Base-by-base conservation (phyloP, 2,113 vertebrate genomes). In the Malaclemys terrapin region DNA sequence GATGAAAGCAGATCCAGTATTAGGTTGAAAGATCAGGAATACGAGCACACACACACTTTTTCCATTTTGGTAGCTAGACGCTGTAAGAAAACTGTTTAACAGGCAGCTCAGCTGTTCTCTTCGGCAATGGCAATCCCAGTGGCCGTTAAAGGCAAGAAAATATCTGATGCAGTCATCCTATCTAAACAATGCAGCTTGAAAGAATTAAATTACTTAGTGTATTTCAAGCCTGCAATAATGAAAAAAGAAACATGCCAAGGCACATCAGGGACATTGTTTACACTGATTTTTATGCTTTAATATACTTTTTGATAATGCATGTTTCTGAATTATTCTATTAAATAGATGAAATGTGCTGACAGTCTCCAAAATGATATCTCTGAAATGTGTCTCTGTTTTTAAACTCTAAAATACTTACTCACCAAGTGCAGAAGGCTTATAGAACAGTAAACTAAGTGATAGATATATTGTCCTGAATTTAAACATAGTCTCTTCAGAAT, bases 141-240 rank as follows among this genome's bases (percentile, higher is more conserved):
- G 1, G 87, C 83, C 79, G 75, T 80, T 93, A 79, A 91, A 94
- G 47, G 62, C 62, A 76, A 88, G 82, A 57, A 86, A 91, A 91
- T 89, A 96, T 86, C 95, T 94, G 88, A 85, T 90, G 79, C 81
- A 85, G 83, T 57, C 91, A 93, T 72, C 82, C 85, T 96, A 95
- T 96, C 90, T 93, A 90, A 97, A 97, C 90, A 98, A 89, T 62
- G 84, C 95, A 97, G 92, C 89, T 90, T 89, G 85, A 89, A 84
- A 95, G 86, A 96, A 93, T 90, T 90, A 87, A 94, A 95, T 96
- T 94, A 89, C 82, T 87, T 62, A 9, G 56, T 52, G 92, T 29
- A 78, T 93, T 97, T 93, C 80, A 54, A 92, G 78, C 17, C 84
- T 81, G 75, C 82, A 81, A 59, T 82, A 91, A 42, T 5, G 53